Evolutionary conservation across 2,888 invertebrate species (phyloP), one percentile per base, ranked within the genome.

Genomic region (Protophormia terraenovae): DNA sequence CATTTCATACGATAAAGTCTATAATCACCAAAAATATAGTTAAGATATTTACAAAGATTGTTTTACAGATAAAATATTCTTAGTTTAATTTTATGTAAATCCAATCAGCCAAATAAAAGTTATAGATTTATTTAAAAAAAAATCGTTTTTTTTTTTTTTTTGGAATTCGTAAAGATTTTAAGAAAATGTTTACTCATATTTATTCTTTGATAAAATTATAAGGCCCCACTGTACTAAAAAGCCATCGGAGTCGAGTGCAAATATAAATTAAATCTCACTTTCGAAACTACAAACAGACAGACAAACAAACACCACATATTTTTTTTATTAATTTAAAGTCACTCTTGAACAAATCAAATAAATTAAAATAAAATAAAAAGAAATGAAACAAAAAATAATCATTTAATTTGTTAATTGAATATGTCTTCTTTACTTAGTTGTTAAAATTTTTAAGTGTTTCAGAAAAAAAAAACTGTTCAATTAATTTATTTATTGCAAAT

Each of bases 361-460:
- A 62, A 53, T 53, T n/a, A 50, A 62, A 38, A 60, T 0, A 10
- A 38, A 60, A 24, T 45, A 8, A 73, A 53, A 69, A 38, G 3
- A 73, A 72, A 47, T 47, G 19, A 22, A 66, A 80, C 29, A 60
- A 67, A 80, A 80, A 72, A 41, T 58, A 78, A 55, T 78, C 55
- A 84, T 82, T 82, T 82, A 82, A 85, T 85, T 81, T 85, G 73
- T 85, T 84, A 85, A 85, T 85, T 85, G 84, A 85, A 78, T 58
- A 47, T 81, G 84, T 82, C 84, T 53, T 84, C 73, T 84, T 72
- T 22, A 67, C n/a, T 45, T 82, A n/a, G n/a, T n/a, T n/a, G n/a
- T n/a, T n/a, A n/a, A n/a, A n/a, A n/a, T n/a, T n/a, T n/a, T n/a
- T n/a, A n/a, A n/a, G n/a, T n/a, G 81, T 82, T 85, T 73, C 55